Conservation (phyloP, 1,140 invertebrate genomes). For the Temnothorax longispinosus region DNA sequence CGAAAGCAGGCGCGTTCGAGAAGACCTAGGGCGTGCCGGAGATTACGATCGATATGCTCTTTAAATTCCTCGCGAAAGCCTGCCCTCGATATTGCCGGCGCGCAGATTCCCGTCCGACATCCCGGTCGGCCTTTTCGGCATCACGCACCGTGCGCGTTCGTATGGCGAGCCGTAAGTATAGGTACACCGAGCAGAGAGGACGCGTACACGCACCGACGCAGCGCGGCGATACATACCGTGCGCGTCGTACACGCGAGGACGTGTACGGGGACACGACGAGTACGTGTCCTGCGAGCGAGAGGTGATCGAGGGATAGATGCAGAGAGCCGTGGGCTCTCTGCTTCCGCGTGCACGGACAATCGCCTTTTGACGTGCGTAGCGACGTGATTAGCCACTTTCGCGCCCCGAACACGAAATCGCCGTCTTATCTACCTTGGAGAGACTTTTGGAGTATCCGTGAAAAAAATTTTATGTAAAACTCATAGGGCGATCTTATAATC, state of each 20-base stretch:
- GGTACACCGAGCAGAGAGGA: slow-evolving; percentile 17
- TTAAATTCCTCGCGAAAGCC: slow-evolving; percentile 44
- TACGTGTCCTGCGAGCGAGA: slow-evolving; percentile 79
- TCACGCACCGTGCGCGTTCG: slow-evolving; percentile 51
- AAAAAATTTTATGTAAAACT: not conserved
- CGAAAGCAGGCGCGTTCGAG: not conserved
- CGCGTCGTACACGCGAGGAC: slow-evolving; percentile 64
- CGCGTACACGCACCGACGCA: slow-evolving; percentile 3
- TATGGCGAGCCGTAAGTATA: not conserved
- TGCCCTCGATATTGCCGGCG: slow-evolving; percentile 41
- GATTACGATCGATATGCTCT: slow-evolving; percentile 49
- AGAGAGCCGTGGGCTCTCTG: slow-evolving; percentile 64
- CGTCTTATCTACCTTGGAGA: not conserved
- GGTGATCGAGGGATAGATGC: slow-evolving; percentile 76
- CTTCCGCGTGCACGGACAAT: slow-evolving; percentile 77
- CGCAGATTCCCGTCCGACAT: slow-evolving; percentile 60
- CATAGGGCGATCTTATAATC: not conserved
- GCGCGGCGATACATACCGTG: slow-evolving; percentile 57
- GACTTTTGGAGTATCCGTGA: not conserved
- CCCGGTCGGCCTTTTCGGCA: slow-evolving; percentile 61
- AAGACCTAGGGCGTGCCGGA: slow-evolving; percentile 32
- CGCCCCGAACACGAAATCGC: slow-evolving; percentile 21
- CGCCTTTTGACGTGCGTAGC: slow-evolving; percentile 68
- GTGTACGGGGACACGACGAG: slow-evolving; percentile 78
- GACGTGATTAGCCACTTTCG: slow-evolving; percentile 19